Percentiles rank a stretch among this genome's conserved stretches.
phyloP scores from a whole-genome alignment of 2,113 vertebrate genomes.

The Salvelinus fontinalis region DNA sequence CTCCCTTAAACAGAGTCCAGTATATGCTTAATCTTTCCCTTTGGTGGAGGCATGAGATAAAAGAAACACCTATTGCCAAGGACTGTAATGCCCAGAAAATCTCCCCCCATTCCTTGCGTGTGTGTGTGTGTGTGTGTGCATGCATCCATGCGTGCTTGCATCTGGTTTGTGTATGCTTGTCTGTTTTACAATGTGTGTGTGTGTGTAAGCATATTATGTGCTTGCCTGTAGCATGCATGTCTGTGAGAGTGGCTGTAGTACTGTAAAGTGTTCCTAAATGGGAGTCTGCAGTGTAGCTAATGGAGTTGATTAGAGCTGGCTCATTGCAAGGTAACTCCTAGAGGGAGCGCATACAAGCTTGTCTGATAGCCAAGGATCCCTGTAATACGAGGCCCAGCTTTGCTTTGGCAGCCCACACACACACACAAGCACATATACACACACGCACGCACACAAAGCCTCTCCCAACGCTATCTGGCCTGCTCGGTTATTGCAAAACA shows the following conservation, averaged over 20 bases:
- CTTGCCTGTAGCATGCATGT: conserved; percentile 15
- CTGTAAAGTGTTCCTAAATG: conserved; percentile 59
- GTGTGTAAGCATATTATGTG: no score
- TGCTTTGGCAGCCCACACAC: conserved; percentile 58
- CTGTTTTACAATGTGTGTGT: no score
- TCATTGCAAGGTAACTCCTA: conserved; percentile 59
- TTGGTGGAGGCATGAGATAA: conserved; percentile 52
- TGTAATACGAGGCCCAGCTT: conserved; percentile 63
- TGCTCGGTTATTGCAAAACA: neutral
- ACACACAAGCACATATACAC: conserved; percentile 7
- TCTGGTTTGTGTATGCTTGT: no score
- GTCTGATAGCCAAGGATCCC: conserved; percentile 74
- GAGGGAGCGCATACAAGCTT: conserved; percentile 65
- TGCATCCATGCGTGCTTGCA: neutral
- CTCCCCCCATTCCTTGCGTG: conserved; percentile 19
- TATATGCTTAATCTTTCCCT: conserved; percentile 67
- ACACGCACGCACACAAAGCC: neutral
- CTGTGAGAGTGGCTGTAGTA: neutral
- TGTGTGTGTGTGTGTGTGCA: neutral
- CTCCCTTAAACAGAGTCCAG: conserved; percentile 58
- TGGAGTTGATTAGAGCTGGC: conserved; percentile 73
- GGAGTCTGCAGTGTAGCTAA: conserved; percentile 72
- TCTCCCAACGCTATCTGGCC: neutral
- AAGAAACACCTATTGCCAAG: conserved; percentile 59
- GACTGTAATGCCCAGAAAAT: conserved; percentile 46